A percentile compares a stretch with the other conserved stretches of the same genome.
Conservation (phyloP, 1,140 invertebrate genomes). For the Amyelois transitella region DNA sequence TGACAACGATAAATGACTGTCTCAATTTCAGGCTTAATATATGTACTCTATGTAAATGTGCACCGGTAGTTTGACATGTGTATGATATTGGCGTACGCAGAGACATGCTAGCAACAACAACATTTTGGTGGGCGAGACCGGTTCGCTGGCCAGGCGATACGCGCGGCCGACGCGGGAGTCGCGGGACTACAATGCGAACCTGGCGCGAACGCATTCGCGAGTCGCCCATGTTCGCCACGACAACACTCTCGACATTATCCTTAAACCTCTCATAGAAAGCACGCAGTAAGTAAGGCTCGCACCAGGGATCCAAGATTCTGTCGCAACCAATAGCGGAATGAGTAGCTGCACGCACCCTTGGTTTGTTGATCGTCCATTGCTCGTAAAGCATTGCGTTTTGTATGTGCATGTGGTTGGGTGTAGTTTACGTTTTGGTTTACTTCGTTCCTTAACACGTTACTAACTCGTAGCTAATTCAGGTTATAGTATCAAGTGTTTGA, state of each 20-base stretch:
- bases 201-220: conserved; percentile 58
- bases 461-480: conserved; percentile 33
- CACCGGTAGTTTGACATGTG: conserved; percentile 48
- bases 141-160: conserved; percentile 63
- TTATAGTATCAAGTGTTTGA: conserved; percentile 7
- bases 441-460: conserved; percentile 46
- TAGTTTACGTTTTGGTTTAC: conserved; percentile 16
- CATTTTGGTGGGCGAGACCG: conserved; percentile 69
- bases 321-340: conserved; percentile 58
- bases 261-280: conserved; percentile 74
- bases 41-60: conserved; percentile 26
- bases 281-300: conserved; percentile 71
- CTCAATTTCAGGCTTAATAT: conserved; percentile 7
- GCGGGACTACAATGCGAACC: conserved; percentile 65
- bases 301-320: conserved; percentile 35
- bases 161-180: conserved; percentile 46
- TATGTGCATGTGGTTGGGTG: conserved; percentile 24
- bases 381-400: conserved; percentile 34
- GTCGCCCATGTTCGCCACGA: conserved; percentile 55
- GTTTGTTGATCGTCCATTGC: conserved; percentile 38
- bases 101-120: conserved; percentile 76
- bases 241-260: conserved; percentile 74
- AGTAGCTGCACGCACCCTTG: conserved; percentile 54
- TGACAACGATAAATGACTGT: neutral
- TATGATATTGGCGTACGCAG: conserved; percentile 65